Percentiles rank a stretch among this genome's conserved stretches.
Conservation (phyloP, 2,113 vertebrate species). For the Myiopsitta monachus region DNA sequence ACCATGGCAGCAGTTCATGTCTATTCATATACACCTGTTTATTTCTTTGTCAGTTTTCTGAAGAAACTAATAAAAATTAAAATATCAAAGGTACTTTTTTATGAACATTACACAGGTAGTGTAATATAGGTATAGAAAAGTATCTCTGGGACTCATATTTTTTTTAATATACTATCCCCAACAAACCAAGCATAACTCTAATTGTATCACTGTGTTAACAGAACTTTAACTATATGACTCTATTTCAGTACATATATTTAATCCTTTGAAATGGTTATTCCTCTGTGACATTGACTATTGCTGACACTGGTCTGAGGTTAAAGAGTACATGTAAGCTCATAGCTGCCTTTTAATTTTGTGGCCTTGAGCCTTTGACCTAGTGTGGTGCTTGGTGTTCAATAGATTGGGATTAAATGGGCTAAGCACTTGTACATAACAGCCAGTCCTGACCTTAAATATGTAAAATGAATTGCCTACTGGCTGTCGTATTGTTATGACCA, state of each 20-base stretch:
- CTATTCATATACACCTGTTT: background rate
- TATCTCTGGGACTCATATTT: background rate
- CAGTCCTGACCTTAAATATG: constrained; percentile 61
- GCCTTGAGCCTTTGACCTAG: constrained; percentile 66
- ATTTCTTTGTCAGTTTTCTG: background rate
- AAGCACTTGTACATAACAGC: constrained; percentile 35
- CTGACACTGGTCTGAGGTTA: constrained; percentile 41
- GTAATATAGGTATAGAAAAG: background rate
- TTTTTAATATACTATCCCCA: background rate
- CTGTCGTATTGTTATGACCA: constrained; percentile 45
- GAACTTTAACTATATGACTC: background rate
- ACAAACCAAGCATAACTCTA: background rate
- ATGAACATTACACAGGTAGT: background rate
- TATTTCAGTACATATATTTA: background rate
- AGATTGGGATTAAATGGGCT: constrained; percentile 60
- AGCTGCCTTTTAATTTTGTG: constrained; percentile 67
- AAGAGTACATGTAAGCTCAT: constrained; percentile 33
- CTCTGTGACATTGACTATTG: background rate
- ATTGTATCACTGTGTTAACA: background rate
- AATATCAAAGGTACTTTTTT: background rate
- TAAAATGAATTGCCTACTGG: constrained; percentile 62
- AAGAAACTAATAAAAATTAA: background rate
- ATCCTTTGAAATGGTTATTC: constrained; percentile 15
- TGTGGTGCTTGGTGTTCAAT: constrained; percentile 22
- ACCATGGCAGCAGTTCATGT: background rate